Conservation (phyloP, 2,113 vertebrate genomes). For the Onychorhynchus coronatus region DNA sequence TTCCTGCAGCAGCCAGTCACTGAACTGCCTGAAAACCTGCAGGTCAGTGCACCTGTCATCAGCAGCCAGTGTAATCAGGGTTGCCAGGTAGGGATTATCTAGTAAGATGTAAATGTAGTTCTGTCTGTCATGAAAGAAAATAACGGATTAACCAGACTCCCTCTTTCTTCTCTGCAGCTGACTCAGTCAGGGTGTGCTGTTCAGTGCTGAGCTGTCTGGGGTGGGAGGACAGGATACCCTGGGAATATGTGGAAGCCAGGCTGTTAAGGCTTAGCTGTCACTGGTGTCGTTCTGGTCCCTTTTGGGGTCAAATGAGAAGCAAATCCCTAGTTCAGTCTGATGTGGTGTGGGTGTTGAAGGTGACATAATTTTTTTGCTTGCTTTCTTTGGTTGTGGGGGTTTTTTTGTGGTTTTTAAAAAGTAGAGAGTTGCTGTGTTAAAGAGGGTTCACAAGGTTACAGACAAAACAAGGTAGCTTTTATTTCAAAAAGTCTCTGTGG, state of each 20-base stretch:
- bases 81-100: slow-evolving; percentile 77
- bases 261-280: not conserved
- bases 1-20: slow-evolving; percentile 97
- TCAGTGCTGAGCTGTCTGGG: not conserved
- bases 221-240: not conserved
- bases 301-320: not conserved
- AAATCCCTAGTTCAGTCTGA: not conserved
- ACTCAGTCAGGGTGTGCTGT: not conserved
- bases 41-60: slow-evolving; percentile 86
- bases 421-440: not conserved
- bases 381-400: not conserved
- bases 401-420: not conserved
- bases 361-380: not conserved
- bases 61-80: slow-evolving; percentile 78
- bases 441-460: not conserved
- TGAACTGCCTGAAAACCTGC: slow-evolving; percentile 95
- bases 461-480: not conserved
- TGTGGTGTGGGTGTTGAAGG: not conserved
- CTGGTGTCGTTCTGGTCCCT: not conserved
- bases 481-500: not conserved
- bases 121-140: not conserved
- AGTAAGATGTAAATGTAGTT: slow-evolving; percentile 34
- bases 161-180: not conserved
- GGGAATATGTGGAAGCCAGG: not conserved
- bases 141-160: not conserved